A percentile compares a stretch with the other conserved stretches of the same genome.
These are phyloP conservation scores for Amphibalanus amphitrite DNA, from an alignment of 1,140 invertebrate species.

Conservation along the genomic window DNA sequence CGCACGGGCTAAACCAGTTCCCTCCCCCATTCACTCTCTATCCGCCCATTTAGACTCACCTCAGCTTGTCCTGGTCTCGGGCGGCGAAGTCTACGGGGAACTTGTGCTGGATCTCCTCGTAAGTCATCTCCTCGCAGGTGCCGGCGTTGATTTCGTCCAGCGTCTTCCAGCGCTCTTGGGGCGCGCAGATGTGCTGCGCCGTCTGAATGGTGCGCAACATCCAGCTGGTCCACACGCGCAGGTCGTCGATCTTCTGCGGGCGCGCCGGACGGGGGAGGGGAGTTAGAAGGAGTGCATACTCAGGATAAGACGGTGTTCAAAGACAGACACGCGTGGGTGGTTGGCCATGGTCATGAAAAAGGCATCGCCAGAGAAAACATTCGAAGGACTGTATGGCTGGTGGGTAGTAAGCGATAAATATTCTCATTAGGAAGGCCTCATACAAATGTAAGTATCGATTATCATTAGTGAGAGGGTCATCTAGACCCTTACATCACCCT, in stretches of 20 bases:
- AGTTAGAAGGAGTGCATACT: not conserved
- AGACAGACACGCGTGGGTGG: not conserved
- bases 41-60: too few species aligned
- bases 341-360: too few species aligned
- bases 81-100: slow-evolving; percentile 93
- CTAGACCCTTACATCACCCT: too few species aligned
- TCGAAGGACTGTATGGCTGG: too few species aligned
- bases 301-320: not conserved
- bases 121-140: slow-evolving; percentile 98
- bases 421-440: too few species aligned
- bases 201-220: slow-evolving; percentile 92
- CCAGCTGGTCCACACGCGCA: slow-evolving; percentile 97
- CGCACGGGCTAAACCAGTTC: too few species aligned
- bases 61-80: slow-evolving; percentile 76
- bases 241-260: slow-evolving; percentile 61
- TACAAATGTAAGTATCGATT: too few species aligned
- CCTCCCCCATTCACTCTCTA: too few species aligned
- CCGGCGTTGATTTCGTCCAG: slow-evolving; percentile 99
- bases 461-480: too few species aligned
- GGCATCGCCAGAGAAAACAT: too few species aligned
- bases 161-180: slow-evolving; percentile 94
- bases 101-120: slow-evolving; percentile 87
- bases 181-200: slow-evolving; percentile 69
- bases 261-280: not conserved
- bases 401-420: too few species aligned